Conservation (phyloP, 2,113 vertebrate genomes). For the Salvelinus alpinus region DNA sequence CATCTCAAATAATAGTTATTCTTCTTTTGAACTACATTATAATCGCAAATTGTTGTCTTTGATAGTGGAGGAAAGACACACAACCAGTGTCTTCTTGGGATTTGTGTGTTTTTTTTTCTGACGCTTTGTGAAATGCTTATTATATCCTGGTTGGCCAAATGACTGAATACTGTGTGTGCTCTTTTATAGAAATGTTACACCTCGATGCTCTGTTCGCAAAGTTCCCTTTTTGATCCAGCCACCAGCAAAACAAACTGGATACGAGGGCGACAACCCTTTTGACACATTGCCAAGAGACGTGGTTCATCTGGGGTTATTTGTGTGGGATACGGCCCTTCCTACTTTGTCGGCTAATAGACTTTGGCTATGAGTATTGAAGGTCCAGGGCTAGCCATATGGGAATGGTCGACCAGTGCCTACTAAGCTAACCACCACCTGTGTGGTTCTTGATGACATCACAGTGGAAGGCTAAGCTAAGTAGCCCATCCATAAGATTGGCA, state of each 20-base stretch:
- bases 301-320: no score
- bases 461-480: background rate
- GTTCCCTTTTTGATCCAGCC: background rate
- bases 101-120: constrained; percentile 16
- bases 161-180: no score
- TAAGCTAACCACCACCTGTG: background rate
- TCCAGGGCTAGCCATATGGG: background rate
- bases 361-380: background rate
- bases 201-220: background rate
- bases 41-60: constrained; percentile 65
- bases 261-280: background rate
- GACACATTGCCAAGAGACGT: background rate
- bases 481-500: background rate
- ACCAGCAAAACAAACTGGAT: background rate
- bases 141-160: background rate
- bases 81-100: constrained; percentile 34
- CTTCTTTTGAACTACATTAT: constrained; percentile 52
- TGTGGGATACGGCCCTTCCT: no score
- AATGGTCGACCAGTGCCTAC: background rate
- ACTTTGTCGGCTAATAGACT: no score
- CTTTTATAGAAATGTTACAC: no score
- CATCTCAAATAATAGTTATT: constrained; percentile 77
- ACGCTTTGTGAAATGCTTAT: constrained; percentile 9
- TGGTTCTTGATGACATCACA: background rate
- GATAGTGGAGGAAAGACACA: constrained; percentile 23